Evolutionary conservation across 2,113 vertebrate species (phyloP), one percentile per base, ranked within the genome.

Genomic region (Heliornis fulica): DNA sequence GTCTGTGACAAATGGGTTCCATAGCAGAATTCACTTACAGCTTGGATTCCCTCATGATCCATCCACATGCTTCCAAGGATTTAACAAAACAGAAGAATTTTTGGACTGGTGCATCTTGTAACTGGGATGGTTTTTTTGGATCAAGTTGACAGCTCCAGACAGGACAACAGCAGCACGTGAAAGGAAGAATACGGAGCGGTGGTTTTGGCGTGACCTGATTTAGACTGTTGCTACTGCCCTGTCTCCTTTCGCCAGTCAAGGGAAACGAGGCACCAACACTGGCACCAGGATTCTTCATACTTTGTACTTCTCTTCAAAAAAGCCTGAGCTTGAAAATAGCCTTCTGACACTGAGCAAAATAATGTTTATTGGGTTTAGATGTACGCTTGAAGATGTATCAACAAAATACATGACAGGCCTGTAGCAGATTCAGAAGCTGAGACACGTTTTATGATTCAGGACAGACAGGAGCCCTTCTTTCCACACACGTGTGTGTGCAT

Each of bases 401-500:
- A 60, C 38, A 51, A 79, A 84, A 84, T 7, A 64, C 5, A 51
- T 3, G 32, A 77, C 8, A 79, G 40, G 71, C 54, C 29, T 28
- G 40, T n/a, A 45, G 80, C 70, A 61, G 38, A 23, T 29, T 65
- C 28, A 69, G 85, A 86, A 81, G 46, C 7, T 21, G 9, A 8
- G 60, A 45, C 32, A 51, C 3, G 6, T n/a, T 63, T 76, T 20
- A 65, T 4, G 2, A 4, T 36, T 70, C 43, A 68, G 34, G 32
- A 68, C 0, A 54, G 38, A 32, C 13, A 82, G 75, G n/a, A 23
- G 10, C 17, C 51, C 60, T 83, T 75, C 31, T 74, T 78, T 59
- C 10, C 15, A 32, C 0, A 0, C 14, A 50, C 13, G 0, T 29
- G 9, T 8, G 2, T 1, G 15, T 8, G 9, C 38, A 9, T 5